Evolutionary conservation across 2,113 vertebrate genomes (phyloP).

Genomic region (Coptodon rendalli): DNA sequence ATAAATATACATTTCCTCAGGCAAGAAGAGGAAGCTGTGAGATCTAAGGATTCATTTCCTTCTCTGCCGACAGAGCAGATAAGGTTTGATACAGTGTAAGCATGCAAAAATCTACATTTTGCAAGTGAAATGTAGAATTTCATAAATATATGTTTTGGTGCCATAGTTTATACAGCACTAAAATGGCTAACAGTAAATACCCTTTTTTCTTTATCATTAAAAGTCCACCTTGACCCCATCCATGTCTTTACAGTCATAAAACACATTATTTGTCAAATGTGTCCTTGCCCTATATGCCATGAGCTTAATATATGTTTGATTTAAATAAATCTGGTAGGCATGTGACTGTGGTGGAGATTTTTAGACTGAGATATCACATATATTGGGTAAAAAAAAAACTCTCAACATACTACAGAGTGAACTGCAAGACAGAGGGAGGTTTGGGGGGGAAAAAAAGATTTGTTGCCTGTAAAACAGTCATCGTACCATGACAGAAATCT

Average conservation of each 20-base stretch:
- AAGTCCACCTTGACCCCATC: neutral
- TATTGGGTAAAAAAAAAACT: rapidly evolving
- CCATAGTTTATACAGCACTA: neutral
- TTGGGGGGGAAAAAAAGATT: neutral
- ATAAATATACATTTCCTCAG: slow-evolving; percentile 67
- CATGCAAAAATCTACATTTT: slow-evolving; percentile 26
- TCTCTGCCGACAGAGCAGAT: slow-evolving; percentile 45
- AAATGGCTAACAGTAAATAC: neutral
- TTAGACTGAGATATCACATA: neutral
- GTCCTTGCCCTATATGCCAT: neutral
- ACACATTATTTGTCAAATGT: neutral
- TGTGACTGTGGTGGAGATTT: neutral
- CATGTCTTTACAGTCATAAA: neutral
- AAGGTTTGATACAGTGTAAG: slow-evolving; percentile 47
- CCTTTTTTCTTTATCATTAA: neutral
- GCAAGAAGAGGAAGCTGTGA: slow-evolving; percentile 35
- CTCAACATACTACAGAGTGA: neutral
- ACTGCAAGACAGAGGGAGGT: neutral
- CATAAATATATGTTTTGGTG: neutral
- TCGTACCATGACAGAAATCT: neutral
- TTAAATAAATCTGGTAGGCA: neutral
- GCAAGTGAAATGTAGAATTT: slow-evolving; percentile 1
- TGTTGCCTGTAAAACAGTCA: neutral
- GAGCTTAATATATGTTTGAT: neutral
- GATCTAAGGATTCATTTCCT: slow-evolving; percentile 59